Evolutionary conservation across 2,888 invertebrate genomes (phyloP).

Genomic region (Drosophila mimica): DNA sequence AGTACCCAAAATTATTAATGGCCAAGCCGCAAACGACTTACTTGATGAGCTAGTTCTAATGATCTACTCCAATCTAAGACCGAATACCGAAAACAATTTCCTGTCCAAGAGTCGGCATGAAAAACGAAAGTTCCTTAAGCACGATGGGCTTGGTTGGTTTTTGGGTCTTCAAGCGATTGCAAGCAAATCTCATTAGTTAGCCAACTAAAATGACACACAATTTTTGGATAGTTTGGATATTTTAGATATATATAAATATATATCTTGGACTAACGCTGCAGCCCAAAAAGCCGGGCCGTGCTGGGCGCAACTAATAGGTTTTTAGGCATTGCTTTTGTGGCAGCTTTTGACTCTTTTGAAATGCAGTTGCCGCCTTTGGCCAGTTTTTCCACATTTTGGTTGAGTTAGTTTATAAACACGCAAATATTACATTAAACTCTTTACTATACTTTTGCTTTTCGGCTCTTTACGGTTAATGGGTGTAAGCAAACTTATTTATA

Average conservation of each 20-base stretch:
- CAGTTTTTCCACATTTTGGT: slow-evolving; percentile 61
- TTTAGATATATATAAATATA: slow-evolving; percentile 16
- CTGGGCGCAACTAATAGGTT: slow-evolving; percentile 58
- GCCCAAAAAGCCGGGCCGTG: slow-evolving; percentile 48
- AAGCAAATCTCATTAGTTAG: slow-evolving; percentile 54
- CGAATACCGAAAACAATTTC: slow-evolving; percentile 59
- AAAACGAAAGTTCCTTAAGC: slow-evolving; percentile 69
- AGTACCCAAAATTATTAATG: slow-evolving; percentile 59
- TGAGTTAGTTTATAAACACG: slow-evolving; percentile 74
- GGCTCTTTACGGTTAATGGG: slow-evolving; percentile 60
- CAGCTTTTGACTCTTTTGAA: slow-evolving; percentile 32
- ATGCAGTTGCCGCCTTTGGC: slow-evolving; percentile 59
- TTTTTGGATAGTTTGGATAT: slow-evolving; percentile 31
- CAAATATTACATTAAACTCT: slow-evolving; percentile 77
- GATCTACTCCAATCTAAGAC: slow-evolving; percentile 48
- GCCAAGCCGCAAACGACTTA: slow-evolving; percentile 27
- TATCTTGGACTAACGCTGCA: slow-evolving; percentile 28
- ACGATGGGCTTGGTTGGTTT: slow-evolving; percentile 24
- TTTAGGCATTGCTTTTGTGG: slow-evolving; percentile 32
- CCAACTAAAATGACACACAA: slow-evolving; percentile 59
- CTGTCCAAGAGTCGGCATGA: slow-evolving; percentile 60
- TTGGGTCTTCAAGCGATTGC: slow-evolving; percentile 12
- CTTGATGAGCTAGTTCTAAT: slow-evolving; percentile 60
- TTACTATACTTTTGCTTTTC: slow-evolving; percentile 57
- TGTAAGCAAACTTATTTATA: slow-evolving; percentile 70